Conservation (phyloP, 2,888 invertebrate species). For the Embidobia sp. region DNA sequence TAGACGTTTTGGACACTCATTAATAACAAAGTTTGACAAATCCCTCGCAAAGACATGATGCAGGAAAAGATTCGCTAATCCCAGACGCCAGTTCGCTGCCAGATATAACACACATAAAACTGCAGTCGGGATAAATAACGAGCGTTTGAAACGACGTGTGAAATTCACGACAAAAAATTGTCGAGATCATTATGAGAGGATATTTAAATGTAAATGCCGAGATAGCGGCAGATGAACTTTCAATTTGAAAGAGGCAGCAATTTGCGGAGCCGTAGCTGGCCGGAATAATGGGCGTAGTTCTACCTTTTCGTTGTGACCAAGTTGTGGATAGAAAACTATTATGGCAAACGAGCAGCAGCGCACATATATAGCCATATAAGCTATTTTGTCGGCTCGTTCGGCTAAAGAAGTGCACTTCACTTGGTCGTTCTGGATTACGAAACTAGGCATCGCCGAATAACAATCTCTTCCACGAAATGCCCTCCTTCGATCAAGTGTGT, state of each 20-base stretch:
- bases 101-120: too few relatives aligned
- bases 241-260: constrained; percentile 41
- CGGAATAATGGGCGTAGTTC: constrained; percentile 51
- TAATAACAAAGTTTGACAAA: too few relatives aligned
- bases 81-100: too few relatives aligned
- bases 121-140: constrained; percentile 6
- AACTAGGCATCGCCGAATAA: constrained; percentile 33
- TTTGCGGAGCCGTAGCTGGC: constrained; percentile 14
- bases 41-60: too few relatives aligned
- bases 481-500: constrained; percentile 20
- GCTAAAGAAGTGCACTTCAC: constrained; percentile 53
- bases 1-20: too few relatives aligned
- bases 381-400: constrained; percentile 67
- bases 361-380: constrained; percentile 67
- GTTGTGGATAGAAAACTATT: constrained; percentile 67
- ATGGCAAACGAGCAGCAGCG: constrained; percentile 66
- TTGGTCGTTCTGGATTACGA: constrained; percentile 37
- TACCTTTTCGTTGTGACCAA: constrained; percentile 63
- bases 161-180: constrained; percentile 40
- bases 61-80: too few relatives aligned
- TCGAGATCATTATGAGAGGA: constrained; percentile 25
- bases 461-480: constrained; percentile 24
- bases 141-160: constrained; percentile 27
- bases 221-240: constrained; percentile 44
- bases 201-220: constrained; percentile 40